Evolutionary conservation across 2,113 vertebrate genomes (phyloP), one percentile per base, ranked within the genome.

Genomic region (Myrmecophaga tridactyla): DNA sequence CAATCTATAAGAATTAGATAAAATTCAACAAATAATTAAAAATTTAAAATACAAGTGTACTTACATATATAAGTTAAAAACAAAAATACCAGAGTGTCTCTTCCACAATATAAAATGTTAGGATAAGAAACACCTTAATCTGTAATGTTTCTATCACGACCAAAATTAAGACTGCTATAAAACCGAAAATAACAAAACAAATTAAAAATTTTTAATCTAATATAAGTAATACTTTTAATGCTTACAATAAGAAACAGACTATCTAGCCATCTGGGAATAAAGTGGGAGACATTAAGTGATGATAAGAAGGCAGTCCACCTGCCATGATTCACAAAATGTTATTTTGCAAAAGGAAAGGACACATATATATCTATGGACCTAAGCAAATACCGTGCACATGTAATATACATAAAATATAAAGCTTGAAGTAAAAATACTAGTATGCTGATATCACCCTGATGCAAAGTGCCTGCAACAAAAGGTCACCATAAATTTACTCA

Each of bases 331-430:
- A 95, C 85, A 97, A 76, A 95, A 88, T 41, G 10, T 29, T 25
- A 0, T 88, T 97, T 95, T 97, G 83, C 81, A 77, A 36, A 94
- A 56, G 86, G 89, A 97, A 29, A 84, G 93, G 97, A 93, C 88
- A 96, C 78, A 89, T 81, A 96, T 23, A 21, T 87, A 97, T 69
- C 81, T 84, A 39, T 83, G 90, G 95, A 97, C 94, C 83, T 96
- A 81, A 95, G 96, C 94, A 96, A 96, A 97, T 67, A 93, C 39
- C 84, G 97, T 70, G 96, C 78, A 96, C 41, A 95, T 73, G n/a
- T n/a, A n/a, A n/a, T n/a, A n/a, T n/a, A n/a, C n/a, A 73, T 90
- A 84, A 92, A 95, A 95, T 78, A 73, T 90, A 84, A 92, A 95
- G 72, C 94, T 96, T 96, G 90, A 95, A 67, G 70, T 56, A 78